Evolutionary conservation across 2,113 vertebrate species (phyloP), one percentile per base, ranked within the genome.

Genomic region (Thunnus maccoyii): DNA sequence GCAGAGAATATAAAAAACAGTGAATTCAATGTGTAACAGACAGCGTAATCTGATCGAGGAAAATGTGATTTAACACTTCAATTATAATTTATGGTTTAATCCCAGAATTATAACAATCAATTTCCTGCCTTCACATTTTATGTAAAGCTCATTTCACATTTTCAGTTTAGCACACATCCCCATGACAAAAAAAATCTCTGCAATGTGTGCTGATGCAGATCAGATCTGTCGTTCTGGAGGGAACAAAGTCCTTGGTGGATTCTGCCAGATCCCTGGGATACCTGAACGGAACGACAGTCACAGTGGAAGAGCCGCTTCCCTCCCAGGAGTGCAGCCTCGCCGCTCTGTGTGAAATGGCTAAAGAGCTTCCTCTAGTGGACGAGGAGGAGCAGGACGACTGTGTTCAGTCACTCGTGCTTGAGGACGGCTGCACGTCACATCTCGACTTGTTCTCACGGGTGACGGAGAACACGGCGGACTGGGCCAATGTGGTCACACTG

Each of bases 341-440:
- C 14, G 96, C 96, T 56, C 92, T 99, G 8, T 99, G 97, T 91
- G 96, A 97, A 78, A 97, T 99, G 97, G 96, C 97, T 56, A 99
- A 98, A 86, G 92, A 91, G 63, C 93, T 97, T 60, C 93, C 95
- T 83, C 67, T 92, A 50, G 66, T 86, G 68, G 91, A 86, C 47
- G 89, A 92, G 3, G 82, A 48, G 25, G 90, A 92, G 68, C 86
- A 77, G 72, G 86, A 90, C 20, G 74, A 44, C 57, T 16, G 78
- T 0, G 78, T 94, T 15, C 90, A 88, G 27, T 50, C 85, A 17
- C 89, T 95, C 36, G 87, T 86, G 5, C 72, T 89, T 4, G 84
- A 86, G 10, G 85, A 48, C 1, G 92, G 86, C 20, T 20, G 52
- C 4, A 1, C 90, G 8, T 80, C 89, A 82, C 94, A 96, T 22